Conservation (phyloP, 2,113 vertebrate species). For the Lasiurus cinereus region DNA sequence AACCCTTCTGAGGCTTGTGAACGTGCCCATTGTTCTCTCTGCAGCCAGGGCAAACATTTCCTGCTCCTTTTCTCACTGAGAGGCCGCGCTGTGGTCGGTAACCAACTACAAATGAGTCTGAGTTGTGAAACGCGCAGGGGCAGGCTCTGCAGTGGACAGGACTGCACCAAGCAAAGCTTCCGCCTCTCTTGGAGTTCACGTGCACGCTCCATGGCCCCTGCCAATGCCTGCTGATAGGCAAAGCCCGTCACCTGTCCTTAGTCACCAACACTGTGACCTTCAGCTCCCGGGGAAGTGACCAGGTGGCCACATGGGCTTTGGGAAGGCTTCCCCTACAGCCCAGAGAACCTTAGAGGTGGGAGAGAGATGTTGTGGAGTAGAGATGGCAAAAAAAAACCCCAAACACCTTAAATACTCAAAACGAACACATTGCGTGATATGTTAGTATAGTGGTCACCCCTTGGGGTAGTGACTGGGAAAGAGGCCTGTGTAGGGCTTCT, state of each 20-base stretch:
- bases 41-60: neutral
- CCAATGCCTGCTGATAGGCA: neutral
- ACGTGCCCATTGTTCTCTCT: neutral
- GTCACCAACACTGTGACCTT: neutral
- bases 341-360: neutral
- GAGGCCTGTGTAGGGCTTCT: neutral
- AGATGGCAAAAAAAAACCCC: neutral
- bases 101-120: neutral
- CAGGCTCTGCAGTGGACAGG: neutral
- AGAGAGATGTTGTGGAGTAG: neutral
- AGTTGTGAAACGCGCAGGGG: neutral
- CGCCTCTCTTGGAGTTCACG: accelerated
- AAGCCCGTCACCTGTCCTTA: neutral
- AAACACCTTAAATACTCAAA: neutral
- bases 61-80: neutral
- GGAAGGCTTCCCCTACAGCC: neutral
- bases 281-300: neutral
- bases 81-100: neutral
- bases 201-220: too few species aligned
- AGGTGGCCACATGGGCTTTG: neutral
- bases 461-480: neutral
- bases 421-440: neutral
- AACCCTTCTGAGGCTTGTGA: neutral
- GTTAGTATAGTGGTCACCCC: neutral
- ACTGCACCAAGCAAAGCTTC: neutral